Evolutionary conservation across 2,888 invertebrate genomes (phyloP).

Genomic region (Eupithecia centaureata): DNA sequence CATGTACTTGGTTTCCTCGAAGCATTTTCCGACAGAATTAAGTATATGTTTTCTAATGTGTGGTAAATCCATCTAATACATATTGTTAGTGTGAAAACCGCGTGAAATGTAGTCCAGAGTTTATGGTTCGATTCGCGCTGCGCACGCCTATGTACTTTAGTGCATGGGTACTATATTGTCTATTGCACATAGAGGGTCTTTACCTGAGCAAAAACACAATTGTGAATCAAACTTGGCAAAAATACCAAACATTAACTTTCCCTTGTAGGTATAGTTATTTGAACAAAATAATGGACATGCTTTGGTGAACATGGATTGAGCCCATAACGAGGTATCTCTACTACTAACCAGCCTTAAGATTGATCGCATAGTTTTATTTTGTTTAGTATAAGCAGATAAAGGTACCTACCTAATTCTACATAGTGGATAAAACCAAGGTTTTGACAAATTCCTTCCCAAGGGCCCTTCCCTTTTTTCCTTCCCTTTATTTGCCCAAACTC

Average conservation of each 20-base stretch:
- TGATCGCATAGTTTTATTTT: too few species aligned
- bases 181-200: not conserved
- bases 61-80: slow-evolving; percentile 35
- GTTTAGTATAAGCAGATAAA: too few species aligned
- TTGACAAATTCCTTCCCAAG: too few species aligned
- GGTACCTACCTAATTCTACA: too few species aligned
- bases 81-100: slow-evolving; percentile 43
- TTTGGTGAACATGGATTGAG: slow-evolving; percentile 7
- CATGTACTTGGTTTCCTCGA: slow-evolving; percentile 1
- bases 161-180: slow-evolving; percentile 1
- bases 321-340: not conserved
- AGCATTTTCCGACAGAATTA: slow-evolving; percentile 8
- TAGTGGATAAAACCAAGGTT: too few species aligned
- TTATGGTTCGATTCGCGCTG: slow-evolving; percentile 58
- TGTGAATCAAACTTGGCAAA: not conserved
- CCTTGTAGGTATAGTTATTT: not conserved
- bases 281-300: not conserved
- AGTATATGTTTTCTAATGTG: slow-evolving; percentile 20
- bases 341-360: not conserved
- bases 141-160: slow-evolving; percentile 40
- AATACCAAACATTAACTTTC: slow-evolving; percentile 5
- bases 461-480: too few species aligned
- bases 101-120: slow-evolving; percentile 69
- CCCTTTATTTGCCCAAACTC: too few species aligned
- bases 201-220: not conserved